Percentiles rank a stretch among this genome's conserved stretches.
Conservation (phyloP, 2,113 vertebrate species). For the Naja naja region DNA sequence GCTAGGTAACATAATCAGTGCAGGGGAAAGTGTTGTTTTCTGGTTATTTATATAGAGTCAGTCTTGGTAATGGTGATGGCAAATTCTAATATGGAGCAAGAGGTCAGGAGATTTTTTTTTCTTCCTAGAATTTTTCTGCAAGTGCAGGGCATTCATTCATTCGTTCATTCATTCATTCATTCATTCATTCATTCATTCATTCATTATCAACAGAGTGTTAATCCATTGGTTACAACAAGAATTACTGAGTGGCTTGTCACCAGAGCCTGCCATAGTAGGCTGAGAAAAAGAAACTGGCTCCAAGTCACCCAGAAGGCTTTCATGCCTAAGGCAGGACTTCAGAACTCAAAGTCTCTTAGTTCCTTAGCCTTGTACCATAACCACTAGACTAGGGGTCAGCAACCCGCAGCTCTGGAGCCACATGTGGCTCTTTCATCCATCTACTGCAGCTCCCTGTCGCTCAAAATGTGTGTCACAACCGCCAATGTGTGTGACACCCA, state of each 20-base stretch:
- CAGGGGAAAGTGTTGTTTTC: background rate
- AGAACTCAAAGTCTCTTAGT: background rate
- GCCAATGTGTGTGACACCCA: too few relatives aligned
- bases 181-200: background rate
- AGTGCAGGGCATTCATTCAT: too few relatives aligned
- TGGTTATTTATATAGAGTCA: background rate
- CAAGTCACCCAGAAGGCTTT: background rate
- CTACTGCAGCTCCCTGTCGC: too few relatives aligned
- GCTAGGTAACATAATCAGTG: background rate
- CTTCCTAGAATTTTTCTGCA: background rate
- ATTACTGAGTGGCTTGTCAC: background rate
- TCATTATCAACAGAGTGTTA: background rate
- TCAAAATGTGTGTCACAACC: too few relatives aligned
- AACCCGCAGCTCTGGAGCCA: too few relatives aligned
- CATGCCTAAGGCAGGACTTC: background rate
- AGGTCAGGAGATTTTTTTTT: background rate
- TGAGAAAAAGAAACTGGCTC: background rate
- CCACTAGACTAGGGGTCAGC: background rate
- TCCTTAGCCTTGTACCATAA: background rate
- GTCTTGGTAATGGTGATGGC: background rate
- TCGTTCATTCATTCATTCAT: too few relatives aligned
- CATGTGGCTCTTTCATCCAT: too few relatives aligned
- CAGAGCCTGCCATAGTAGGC: background rate
- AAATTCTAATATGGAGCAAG: slow-evolving; percentile 15
- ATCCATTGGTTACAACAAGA: background rate